Conservation (phyloP, 2,797 vertebrate species). For the Aythya fuligula region DNA sequence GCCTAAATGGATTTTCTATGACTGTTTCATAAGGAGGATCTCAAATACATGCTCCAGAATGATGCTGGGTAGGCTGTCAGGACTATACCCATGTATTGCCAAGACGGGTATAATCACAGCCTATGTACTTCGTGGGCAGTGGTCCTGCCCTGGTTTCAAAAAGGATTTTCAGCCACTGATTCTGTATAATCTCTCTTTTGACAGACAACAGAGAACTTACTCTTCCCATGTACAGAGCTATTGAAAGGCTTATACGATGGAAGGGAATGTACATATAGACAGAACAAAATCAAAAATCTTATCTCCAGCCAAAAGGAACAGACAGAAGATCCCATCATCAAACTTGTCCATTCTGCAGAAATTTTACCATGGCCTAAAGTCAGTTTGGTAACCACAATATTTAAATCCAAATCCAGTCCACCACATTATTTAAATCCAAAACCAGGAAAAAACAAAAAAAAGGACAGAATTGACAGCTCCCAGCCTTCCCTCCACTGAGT, state of each 20-base stretch:
- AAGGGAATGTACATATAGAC: neutral
- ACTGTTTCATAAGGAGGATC: neutral
- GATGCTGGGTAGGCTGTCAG: neutral
- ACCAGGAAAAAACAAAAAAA: neutral
- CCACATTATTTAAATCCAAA: neutral
- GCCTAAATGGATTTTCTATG: neutral
- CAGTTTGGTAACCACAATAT: neutral
- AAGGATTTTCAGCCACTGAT: neutral
- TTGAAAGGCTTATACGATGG: neutral
- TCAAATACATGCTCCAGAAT: neutral
- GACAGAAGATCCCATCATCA: neutral
- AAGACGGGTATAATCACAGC: neutral
- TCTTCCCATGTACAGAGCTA: neutral
- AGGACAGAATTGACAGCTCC: neutral
- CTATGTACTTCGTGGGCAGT: neutral
- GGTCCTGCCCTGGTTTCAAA: neutral
- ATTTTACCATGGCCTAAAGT: neutral
- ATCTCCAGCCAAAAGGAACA: neutral
- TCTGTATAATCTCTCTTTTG: neutral
- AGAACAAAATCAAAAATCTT: neutral
- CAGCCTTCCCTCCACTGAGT: neutral
- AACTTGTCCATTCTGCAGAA: neutral
- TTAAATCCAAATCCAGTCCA: neutral
- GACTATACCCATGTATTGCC: accelerated
- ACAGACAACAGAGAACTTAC: neutral